Percentiles rank a stretch among this genome's conserved stretches.
These are phyloP conservation scores for Exocentrus adspersus DNA, from an alignment of 2,888 invertebrate species.

Conservation along the genomic window DNA sequence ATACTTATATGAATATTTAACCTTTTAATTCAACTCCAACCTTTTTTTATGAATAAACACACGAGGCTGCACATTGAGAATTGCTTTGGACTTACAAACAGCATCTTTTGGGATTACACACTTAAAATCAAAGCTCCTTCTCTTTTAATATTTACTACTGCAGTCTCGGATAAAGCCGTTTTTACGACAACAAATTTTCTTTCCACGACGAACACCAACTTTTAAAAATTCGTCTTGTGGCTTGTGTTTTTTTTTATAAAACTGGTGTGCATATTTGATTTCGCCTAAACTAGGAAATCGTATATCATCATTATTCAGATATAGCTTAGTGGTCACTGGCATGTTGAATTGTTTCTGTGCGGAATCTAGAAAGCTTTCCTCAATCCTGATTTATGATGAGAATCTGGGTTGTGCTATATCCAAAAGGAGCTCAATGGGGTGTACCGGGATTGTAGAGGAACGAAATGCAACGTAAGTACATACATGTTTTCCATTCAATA, in stretches of 20 bases:
- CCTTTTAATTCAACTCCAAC: slow-evolving; percentile 17
- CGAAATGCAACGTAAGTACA: slow-evolving; percentile 34
- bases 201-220: too few species aligned
- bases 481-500: slow-evolving; percentile 49
- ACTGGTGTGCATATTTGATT: too few species aligned
- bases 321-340: slow-evolving; percentile 10
- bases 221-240: too few species aligned
- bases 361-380: not conserved
- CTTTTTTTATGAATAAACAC: slow-evolving; percentile 18
- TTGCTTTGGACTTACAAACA: not conserved
- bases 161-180: too few species aligned
- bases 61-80: not conserved
- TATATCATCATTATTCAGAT: slow-evolving; percentile 9
- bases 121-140: not conserved
- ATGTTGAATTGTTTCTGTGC: slow-evolving; percentile 16
- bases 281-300: too few species aligned
- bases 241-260: too few species aligned
- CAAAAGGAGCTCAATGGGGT: slow-evolving; percentile 31
- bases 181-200: too few species aligned
- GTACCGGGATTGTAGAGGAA: slow-evolving; percentile 13
- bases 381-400: slow-evolving; percentile 40
- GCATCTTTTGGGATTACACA: not conserved
- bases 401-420: slow-evolving; percentile 18
- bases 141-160: not conserved
- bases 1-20: slow-evolving; percentile 20